phyloP scores from a whole-genome alignment of 2,113 vertebrate species.

The Ameiurus melas region DNA sequence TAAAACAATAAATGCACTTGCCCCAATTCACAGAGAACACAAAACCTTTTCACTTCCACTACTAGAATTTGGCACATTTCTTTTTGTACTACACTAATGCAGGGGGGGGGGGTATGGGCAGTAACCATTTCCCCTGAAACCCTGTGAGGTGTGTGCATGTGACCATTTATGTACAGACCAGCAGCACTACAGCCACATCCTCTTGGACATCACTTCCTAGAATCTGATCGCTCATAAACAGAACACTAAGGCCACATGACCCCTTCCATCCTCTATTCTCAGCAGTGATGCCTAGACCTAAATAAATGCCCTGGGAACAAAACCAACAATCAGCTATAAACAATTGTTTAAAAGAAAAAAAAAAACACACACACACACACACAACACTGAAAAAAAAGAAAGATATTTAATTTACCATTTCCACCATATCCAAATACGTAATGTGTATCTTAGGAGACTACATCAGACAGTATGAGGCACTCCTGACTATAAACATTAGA shows the following conservation, averaged over 20 bases:
- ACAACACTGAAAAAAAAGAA: neutral
- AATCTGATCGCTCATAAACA: conserved; percentile 37
- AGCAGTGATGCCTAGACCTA: neutral
- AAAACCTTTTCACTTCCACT: neutral
- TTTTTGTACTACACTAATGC: neutral
- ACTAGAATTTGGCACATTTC: neutral
- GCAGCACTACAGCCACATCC: neutral
- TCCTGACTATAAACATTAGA: neutral
- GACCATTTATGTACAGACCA: neutral
- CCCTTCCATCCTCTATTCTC: conserved; percentile 2
- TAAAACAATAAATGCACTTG: neutral
- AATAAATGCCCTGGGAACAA: neutral
- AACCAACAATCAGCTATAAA: neutral
- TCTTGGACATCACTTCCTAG: conserved; percentile 43
- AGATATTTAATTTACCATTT: neutral
- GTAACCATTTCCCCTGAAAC: conserved; percentile 20
- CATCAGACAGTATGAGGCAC: neutral
- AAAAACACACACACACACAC: no score
- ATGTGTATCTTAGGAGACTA: neutral
- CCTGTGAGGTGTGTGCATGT: conserved; percentile 8
- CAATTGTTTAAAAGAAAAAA: neutral
- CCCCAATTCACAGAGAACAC: neutral
- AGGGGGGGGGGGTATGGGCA: neutral
- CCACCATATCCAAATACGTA: neutral
- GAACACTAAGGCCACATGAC: conserved; percentile 28